Evolutionary conservation across 2,113 vertebrate species (phyloP), one percentile per base, ranked within the genome.

Genomic region (Stigmatopora nigra): DNA sequence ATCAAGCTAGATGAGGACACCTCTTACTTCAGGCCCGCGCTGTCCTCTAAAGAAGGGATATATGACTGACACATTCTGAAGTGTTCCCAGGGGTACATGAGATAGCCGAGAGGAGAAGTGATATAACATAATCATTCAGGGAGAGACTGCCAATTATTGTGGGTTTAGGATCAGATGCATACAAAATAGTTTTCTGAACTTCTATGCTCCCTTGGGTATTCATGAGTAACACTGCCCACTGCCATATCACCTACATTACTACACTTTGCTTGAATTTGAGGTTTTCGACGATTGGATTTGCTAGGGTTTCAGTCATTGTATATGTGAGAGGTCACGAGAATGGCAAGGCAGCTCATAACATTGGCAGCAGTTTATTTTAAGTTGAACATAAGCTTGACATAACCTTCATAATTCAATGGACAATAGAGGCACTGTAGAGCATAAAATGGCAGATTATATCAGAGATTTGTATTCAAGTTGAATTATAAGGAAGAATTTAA

Each of bases 91-190:
- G 73, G 78, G 80, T 73, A 31, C 25, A 20, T 22, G 65, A 67
- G 64, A 78, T 83, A 76, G 77, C 75, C 67, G 47, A 74, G 71
- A 79, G 79, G 79, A 74, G 79, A 71, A 75, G 79, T 65, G 75
- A 81, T 86, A 85, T 86, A 81, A 82, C 75, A 82, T 76, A 72
- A 77, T 70, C 73, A 86, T 63, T 46, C n/a, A 65, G 76, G 72
- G 70, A 78, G 71, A 81, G 74, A 56, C 64, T 75, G 71, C 77
- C 81, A 85, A 81, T 87, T 84, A 80, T 78, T 76, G 77, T 78
- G 74, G 64, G 70, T 64, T 64, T 57, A n/a, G 75, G 71, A 83
- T 86, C 71, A 78, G 86, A 82, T 70, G 19, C 70, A 66, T 68
- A 72, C 75, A 75, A 79, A 74, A 79, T 52, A 78, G 71, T 16